Evolutionary conservation across 2,888 invertebrate species (phyloP).

Genomic region (Netelia inedita): DNA sequence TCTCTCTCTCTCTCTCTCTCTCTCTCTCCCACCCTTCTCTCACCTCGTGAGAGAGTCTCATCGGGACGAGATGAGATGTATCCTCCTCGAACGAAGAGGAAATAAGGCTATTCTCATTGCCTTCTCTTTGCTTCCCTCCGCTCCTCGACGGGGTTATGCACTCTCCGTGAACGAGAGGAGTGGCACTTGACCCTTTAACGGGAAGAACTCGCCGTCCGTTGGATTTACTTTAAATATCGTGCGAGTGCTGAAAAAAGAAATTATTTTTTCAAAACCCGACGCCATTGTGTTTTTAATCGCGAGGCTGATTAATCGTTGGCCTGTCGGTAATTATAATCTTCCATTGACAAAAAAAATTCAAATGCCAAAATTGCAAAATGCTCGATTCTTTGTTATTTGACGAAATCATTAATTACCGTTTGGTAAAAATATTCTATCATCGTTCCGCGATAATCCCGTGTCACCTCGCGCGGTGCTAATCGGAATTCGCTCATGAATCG

Average conservation of each 20-base stretch:
- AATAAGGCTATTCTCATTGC: constrained; percentile 25
- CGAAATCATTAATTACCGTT: too few species aligned
- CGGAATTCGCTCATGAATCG: neutral
- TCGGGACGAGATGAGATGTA: constrained; percentile 31
- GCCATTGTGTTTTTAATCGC: too few species aligned
- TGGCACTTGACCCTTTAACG: constrained; percentile 44
- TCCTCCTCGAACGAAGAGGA: constrained; percentile 15
- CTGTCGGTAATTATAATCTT: too few species aligned
- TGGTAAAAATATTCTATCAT: too few species aligned
- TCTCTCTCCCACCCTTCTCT: neutral
- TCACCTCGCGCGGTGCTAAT: too few species aligned
- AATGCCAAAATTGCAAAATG: neutral
- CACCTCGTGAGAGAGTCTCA: constrained; percentile 26
- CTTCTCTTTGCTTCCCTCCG: constrained; percentile 5
- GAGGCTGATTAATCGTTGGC: too few species aligned
- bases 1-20: constrained; percentile 13
- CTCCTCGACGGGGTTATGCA: constrained; percentile 11
- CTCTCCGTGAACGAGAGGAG: constrained; percentile 29
- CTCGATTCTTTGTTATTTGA: neutral
- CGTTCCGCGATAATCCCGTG: too few species aligned
- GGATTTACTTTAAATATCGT: neutral
- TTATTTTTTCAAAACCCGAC: neutral
- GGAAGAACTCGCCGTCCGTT: constrained; percentile 22
- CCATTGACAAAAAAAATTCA: too few species aligned
- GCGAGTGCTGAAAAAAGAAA: constrained; percentile 12